These are phyloP conservation scores for Dufourea novaeangliae DNA, from an alignment of 1,140 invertebrate species.

Conservation along the genomic window DNA sequence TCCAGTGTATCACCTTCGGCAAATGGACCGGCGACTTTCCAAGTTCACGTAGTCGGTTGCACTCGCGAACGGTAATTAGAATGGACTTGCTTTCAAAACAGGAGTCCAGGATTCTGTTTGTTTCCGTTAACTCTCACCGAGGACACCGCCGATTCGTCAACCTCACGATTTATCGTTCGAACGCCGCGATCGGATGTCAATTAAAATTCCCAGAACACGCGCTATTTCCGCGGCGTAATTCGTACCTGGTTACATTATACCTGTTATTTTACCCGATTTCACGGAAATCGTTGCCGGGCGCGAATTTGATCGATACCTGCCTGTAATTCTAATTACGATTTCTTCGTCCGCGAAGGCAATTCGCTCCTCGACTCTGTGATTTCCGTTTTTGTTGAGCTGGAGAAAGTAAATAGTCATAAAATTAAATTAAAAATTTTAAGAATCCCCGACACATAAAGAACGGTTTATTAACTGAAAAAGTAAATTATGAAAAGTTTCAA, in stretches of 20 bases:
- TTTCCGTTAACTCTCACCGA: conserved; percentile 26
- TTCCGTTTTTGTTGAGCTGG: too few species aligned
- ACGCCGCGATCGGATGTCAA: conserved; percentile 21
- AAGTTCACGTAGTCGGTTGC: conserved; percentile 40
- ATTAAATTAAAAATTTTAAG: too few species aligned
- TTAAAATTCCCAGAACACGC: conserved; percentile 3
- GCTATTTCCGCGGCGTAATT: conserved; percentile 1
- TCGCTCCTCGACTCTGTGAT: too few species aligned
- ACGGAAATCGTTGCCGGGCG: conserved; percentile 5
- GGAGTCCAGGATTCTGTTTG: background rate
- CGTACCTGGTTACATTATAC: background rate
- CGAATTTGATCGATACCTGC: conserved; percentile 2
- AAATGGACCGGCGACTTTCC: conserved; percentile 49
- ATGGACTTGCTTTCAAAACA: conserved; percentile 42
- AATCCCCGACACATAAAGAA: too few species aligned
- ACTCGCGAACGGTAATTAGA: conserved; percentile 30
- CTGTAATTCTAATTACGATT: conserved; percentile 37
- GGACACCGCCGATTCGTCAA: conserved; percentile 17
- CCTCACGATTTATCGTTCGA: conserved; percentile 11
- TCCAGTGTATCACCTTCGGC: conserved; percentile 36
- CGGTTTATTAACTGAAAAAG: too few species aligned
- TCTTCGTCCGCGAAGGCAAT: too few species aligned
- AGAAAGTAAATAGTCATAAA: too few species aligned
- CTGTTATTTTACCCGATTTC: conserved; percentile 33
- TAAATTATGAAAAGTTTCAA: too few species aligned